Conservation (phyloP, 2,797 vertebrate species). For the Hylomyscus alleni region DNA sequence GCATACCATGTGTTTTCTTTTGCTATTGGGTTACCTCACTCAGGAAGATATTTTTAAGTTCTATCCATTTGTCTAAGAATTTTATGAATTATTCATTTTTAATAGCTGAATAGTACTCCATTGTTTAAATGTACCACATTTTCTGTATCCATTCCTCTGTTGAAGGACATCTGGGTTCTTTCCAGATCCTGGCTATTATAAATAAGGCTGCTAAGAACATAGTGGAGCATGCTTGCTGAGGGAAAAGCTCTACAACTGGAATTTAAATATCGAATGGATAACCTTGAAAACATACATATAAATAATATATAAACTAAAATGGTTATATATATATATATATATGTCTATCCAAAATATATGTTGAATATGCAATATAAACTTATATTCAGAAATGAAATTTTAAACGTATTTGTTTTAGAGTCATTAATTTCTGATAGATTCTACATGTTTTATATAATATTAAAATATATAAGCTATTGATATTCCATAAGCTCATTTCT, state of each 20-base stretch:
- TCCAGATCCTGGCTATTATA: too few species aligned
- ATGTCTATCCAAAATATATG: not conserved
- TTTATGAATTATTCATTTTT: too few species aligned
- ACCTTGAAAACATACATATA: too few species aligned
- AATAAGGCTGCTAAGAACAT: too few species aligned
- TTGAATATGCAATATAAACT: not conserved
- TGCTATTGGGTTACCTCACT: too few species aligned
- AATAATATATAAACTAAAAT: not conserved
- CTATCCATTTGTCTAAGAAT: too few species aligned
- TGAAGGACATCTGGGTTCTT: too few species aligned
- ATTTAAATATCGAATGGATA: not conserved
- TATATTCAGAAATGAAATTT: not conserved
- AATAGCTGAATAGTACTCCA: too few species aligned
- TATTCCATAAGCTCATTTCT: not conserved
- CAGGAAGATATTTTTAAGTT: too few species aligned
- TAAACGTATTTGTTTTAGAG: not conserved
- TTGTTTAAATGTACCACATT: too few species aligned
- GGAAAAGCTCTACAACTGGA: not conserved
- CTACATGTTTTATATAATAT: not conserved
- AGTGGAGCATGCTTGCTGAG: not conserved
- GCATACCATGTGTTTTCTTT: too few species aligned
- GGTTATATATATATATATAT: not conserved
- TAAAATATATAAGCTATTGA: not conserved
- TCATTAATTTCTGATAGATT: not conserved
- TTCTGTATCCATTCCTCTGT: too few species aligned